phyloP scores from a whole-genome alignment of 2,797 vertebrate genomes.

The Spinibarbus caldwelli region DNA sequence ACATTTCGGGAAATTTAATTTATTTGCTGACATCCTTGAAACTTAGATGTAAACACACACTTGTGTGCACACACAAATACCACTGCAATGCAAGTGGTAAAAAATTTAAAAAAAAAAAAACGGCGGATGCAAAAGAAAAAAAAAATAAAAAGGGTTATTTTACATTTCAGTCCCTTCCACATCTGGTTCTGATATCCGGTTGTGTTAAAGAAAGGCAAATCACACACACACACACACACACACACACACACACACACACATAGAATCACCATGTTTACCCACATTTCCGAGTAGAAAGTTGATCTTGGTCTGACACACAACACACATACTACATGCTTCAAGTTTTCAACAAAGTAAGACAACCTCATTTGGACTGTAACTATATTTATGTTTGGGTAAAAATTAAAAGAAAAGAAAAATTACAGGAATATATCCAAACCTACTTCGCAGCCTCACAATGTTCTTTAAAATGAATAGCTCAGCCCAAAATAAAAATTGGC shows the following conservation, averaged over 20 bases:
- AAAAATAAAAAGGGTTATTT: too few relatives aligned
- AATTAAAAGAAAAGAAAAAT: not conserved
- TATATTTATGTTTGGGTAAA: slow-evolving; percentile 64
- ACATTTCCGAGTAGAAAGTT: too few relatives aligned
- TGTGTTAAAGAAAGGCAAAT: not conserved
- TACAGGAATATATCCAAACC: not conserved
- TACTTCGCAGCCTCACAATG: not conserved
- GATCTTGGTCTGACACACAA: too few relatives aligned
- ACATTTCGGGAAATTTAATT: slow-evolving; percentile 53
- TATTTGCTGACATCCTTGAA: slow-evolving; percentile 29
- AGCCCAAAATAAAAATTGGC: not conserved
- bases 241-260: not conserved
- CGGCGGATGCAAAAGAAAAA: too few relatives aligned
- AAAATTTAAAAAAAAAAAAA: too few relatives aligned
- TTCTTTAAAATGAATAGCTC: not conserved
- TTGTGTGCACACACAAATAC: not conserved
- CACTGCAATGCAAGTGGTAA: not conserved
- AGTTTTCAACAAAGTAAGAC: slow-evolving; percentile 54
- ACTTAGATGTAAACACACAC: slow-evolving; percentile 1
- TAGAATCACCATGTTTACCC: too few relatives aligned
- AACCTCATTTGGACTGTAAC: slow-evolving; percentile 66
- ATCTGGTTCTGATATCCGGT: slow-evolving; percentile 56
- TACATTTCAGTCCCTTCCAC: slow-evolving; percentile 21
- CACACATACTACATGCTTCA: slow-evolving; percentile 65
- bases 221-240: slow-evolving; percentile 48